Evolutionary conservation across 2,888 invertebrate species (phyloP).

Genomic region (Tanypteryx hageni): DNA sequence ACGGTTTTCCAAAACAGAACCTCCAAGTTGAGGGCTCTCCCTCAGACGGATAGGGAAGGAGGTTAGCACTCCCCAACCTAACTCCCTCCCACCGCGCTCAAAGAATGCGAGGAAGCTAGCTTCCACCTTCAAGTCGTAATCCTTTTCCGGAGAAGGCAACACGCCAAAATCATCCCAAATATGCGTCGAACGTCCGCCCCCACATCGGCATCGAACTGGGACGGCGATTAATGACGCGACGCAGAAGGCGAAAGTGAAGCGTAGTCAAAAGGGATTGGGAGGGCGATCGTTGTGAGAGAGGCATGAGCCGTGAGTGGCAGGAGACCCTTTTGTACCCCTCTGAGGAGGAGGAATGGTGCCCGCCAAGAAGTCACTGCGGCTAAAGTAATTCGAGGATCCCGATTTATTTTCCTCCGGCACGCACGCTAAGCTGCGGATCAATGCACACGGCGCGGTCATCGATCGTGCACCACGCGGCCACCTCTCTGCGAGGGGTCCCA

Average conservation of each 20-base stretch:
- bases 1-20: too few species aligned
- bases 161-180: background rate
- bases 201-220: background rate
- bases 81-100: background rate
- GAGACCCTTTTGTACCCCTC: too few species aligned
- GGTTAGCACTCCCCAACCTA: background rate
- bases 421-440: conserved; percentile 15
- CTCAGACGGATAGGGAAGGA: background rate
- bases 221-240: background rate
- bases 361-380: conserved; percentile 24
- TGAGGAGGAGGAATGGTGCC: background rate
- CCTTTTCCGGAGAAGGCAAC: background rate
- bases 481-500: background rate
- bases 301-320: background rate
- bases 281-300: background rate
- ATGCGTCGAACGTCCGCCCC: background rate
- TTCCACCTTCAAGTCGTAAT: too few species aligned
- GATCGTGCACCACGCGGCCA: conserved; percentile 19
- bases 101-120: too few species aligned
- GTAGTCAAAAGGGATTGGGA: background rate
- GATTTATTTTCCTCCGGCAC: conserved; percentile 35
- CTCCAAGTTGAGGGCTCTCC: background rate
- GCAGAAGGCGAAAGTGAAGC: background rate
- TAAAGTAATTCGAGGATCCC: conserved; percentile 35
- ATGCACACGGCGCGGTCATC: conserved; percentile 35